Evolutionary conservation across 2,797 vertebrate genomes (phyloP).

Genomic region (Pempheris klunzingeri): DNA sequence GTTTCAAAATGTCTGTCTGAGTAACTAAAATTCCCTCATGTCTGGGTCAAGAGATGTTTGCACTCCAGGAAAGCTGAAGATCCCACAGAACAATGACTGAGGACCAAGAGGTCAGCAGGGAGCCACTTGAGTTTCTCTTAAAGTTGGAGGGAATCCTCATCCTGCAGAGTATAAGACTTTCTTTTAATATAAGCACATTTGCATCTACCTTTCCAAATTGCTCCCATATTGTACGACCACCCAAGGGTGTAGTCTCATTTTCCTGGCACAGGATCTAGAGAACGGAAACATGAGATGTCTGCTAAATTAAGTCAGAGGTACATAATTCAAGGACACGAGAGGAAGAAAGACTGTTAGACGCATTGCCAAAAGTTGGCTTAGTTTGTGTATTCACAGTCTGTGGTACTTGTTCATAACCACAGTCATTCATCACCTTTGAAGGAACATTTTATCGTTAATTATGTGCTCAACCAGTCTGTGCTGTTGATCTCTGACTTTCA

Average conservation of each 20-base stretch:
- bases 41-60: slow-evolving; percentile 20
- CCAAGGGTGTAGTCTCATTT: slow-evolving; percentile 62
- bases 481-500: slow-evolving; percentile 26
- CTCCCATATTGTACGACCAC: slow-evolving; percentile 62
- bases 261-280: slow-evolving; percentile 56
- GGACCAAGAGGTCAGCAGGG: not conserved
- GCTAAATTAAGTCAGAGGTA: slow-evolving; percentile 43
- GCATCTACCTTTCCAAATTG: slow-evolving; percentile 50
- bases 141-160: slow-evolving; percentile 26
- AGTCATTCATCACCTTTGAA: slow-evolving; percentile 45
- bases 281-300: slow-evolving; percentile 47
- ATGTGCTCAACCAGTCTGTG: slow-evolving; percentile 8
- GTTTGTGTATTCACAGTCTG: slow-evolving; percentile 55
- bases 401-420: slow-evolving; percentile 30
- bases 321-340: slow-evolving; percentile 44
- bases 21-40: slow-evolving; percentile 2
- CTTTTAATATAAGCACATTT: slow-evolving; percentile 43
- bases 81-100: not conserved
- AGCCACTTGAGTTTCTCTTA: slow-evolving; percentile 3
- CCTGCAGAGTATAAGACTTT: slow-evolving; percentile 15
- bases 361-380: slow-evolving; percentile 9
- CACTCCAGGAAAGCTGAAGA: slow-evolving; percentile 6
- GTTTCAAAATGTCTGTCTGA: not conserved
- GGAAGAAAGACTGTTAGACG: slow-evolving; percentile 2
- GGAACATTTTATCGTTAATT: slow-evolving; percentile 32